Evolutionary conservation across 2,888 invertebrate species (phyloP), one percentile per base, ranked within the genome.

Genomic region (Drosophila subsilvestris): DNA sequence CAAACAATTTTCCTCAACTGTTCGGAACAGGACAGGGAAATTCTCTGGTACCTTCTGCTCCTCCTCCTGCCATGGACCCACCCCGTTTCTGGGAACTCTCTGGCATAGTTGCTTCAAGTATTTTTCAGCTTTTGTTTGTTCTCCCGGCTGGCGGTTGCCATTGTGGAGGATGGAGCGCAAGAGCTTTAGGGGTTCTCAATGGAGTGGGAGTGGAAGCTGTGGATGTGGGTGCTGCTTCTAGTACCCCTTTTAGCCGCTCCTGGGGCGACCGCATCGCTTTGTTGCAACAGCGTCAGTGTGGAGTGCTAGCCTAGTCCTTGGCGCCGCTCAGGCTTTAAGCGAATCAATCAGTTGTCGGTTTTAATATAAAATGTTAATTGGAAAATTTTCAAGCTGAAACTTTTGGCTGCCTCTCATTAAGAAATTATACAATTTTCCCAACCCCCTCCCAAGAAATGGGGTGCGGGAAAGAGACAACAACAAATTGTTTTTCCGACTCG

Each of bases 101-200:
- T 65, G 63, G 80, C 86, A 88, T 89, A 86, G 89, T 88, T 89
- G 76, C 71, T 69, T 74, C 75, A 88, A 89, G 85, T 80, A 88
- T 88, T 88, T 86, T 78, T 60, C 74, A 80, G 88, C 83, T 76
- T 86, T 80, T 86, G 80, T 79, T 87, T 83, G 79, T 48, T 12
- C 61, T 44, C 44, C 62, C 54, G 66, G 32, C 67, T 25, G 67
- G 67, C 49, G 70, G 71, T 56, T 61, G 61, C 54, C 71, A 69
- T 66, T 66, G 66, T 66, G 66, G 65, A 43, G 17, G 14, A 37
- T 12, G 65, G n/a, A 37, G 37, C 7, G n/a, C 37, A 32, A 48
- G 27, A n/a, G 54, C 66, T 48, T 14, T n/a, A 37, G 37, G 29
- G 29, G 61, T 29, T 17, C 12, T 43, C 42, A 25, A 63, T 63